A percentile compares a stretch with the other conserved stretches of the same genome.
These are phyloP conservation scores for Neomorphus geoffroyi DNA, from an alignment of 2,797 vertebrate species.

Conservation along the genomic window DNA sequence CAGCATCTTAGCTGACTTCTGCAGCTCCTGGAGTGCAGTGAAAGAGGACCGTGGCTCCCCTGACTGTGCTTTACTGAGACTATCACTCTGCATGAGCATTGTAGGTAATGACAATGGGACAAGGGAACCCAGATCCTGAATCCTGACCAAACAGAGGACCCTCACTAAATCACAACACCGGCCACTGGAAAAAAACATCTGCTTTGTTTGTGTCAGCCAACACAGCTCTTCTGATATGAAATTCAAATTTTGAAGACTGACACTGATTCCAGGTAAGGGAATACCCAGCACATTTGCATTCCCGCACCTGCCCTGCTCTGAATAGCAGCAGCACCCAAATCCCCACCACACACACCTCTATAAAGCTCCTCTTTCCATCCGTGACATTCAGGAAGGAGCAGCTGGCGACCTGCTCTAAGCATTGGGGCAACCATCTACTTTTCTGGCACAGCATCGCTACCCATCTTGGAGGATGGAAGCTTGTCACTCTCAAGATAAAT, in stretches of 20 bases:
- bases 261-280: not conserved
- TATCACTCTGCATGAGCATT: accelerated
- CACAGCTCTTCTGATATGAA: not conserved
- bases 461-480: not conserved
- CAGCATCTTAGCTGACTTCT: not conserved
- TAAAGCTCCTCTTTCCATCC: not conserved
- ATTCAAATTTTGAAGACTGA: not conserved
- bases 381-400: not conserved
- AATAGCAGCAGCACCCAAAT: not conserved
- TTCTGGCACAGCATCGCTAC: not conserved
- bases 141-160: not conserved
- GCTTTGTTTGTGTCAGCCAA: not conserved
- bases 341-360: not conserved
- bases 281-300: constrained; percentile 24
- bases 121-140: not conserved
- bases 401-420: not conserved
- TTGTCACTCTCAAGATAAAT: not conserved
- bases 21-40: not conserved
- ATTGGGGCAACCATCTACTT: not conserved
- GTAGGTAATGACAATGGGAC: accelerated
- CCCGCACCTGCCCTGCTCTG: not conserved
- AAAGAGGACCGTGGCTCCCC: not conserved
- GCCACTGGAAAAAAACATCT: not conserved
- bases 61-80: not conserved
- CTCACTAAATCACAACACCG: not conserved